These are phyloP conservation scores for Lepus americanus DNA, from an alignment of 2,113 vertebrate species.

Conservation along the genomic window DNA sequence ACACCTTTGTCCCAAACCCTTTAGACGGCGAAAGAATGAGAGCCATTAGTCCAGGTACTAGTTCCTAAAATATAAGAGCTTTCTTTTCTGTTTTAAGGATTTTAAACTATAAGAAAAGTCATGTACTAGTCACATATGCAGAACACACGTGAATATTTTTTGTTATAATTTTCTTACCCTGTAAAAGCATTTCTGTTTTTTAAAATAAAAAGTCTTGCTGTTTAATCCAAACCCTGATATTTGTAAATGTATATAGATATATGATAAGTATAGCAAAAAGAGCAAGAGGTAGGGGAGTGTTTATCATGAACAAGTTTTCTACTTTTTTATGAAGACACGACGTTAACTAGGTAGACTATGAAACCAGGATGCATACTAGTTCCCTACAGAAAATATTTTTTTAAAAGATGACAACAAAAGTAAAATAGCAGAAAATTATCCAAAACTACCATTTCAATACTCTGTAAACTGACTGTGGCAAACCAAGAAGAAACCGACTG, in stretches of 20 bases:
- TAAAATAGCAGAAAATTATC: conserved; percentile 8
- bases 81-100: conserved; percentile 24
- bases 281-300: not conserved
- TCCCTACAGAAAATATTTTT: not conserved
- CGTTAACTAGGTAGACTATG: not conserved
- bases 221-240: conserved; percentile 27
- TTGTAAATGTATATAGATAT: not conserved
- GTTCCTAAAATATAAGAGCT: not conserved
- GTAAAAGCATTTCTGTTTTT: conserved; percentile 11
- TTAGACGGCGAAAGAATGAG: conserved; percentile 17
- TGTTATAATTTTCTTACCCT: conserved; percentile 30
- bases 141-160: conserved; percentile 27
- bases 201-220: conserved; percentile 12
- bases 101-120: conserved; percentile 26
- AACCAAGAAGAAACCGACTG: not conserved
- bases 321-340: not conserved
- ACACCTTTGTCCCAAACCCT: conserved; percentile 23
- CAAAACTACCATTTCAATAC: not conserved
- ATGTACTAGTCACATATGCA: not conserved
- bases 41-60: not conserved
- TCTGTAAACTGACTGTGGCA: not conserved
- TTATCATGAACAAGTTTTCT: not conserved
- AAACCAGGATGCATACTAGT: not conserved
- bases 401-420: no score
- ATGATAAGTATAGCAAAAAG: not conserved